Base-by-base conservation (phyloP, 92 coral and sea anemone species). In the Epizoanthus scotinus region DNA sequence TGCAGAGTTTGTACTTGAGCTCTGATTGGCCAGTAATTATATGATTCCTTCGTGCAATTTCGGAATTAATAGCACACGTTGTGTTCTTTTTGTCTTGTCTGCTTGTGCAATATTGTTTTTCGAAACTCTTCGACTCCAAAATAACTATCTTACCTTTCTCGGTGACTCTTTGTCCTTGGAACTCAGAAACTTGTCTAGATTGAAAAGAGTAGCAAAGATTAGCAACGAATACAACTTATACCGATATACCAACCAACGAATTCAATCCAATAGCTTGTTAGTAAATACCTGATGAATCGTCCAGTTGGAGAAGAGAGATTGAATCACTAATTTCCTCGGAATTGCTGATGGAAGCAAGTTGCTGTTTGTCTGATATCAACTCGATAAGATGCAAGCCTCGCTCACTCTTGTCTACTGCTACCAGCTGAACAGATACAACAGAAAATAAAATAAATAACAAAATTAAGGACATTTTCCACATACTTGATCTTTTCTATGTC, bases 401-500 rank as follows among this genome's bases (percentile, higher is more conserved):
- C 53, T 92, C 97, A 13, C 95, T 92, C 71, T 89, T 78, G 79
- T 92, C 97, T 86, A 90, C 97, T 40, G 87, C 89, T 21, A 92
- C 85, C 31, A 92, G 79, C 97, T 92, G 71, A 4, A 21, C 61
- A 20, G n/a, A n/a, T 24, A 10, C n/a, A 66, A 64, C 19, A 28
- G 0, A 52, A 26, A 54, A 19, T 9, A 31, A 47, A 15, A 50
- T 26, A 7, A 13, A 19, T 27, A 60, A n/a, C 28, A 60, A 59
- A 20, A 21, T 12, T 25, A 59, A 7, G 27, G 14, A 20, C 13
- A 10, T 2, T 5, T 5, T 60, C 26, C 13, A 60, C 14, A 60
- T 3, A 31, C 36, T 4, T 1, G 26, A 24, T n/a, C n/a, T n/a
- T n/a, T n/a, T n/a, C n/a, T n/a, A n/a, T n/a, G n/a, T n/a, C n/a